Conservation (phyloP, 2,113 vertebrate genomes). For the Otolemur garnettii region DNA sequence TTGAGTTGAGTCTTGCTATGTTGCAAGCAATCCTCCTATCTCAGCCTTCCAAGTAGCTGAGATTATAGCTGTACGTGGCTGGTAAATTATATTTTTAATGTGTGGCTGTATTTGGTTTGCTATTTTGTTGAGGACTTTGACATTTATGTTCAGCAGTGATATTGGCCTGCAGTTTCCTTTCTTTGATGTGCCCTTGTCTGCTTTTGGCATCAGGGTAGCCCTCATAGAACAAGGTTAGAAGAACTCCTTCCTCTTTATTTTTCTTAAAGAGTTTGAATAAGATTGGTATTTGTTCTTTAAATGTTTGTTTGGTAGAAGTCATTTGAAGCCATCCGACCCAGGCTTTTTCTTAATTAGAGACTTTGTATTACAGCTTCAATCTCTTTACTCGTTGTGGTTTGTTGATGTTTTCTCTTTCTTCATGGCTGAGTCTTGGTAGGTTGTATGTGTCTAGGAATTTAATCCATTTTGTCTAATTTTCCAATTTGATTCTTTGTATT, state of each 20-base stretch:
- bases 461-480: background rate
- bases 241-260: background rate
- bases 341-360: background rate
- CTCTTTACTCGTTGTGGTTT: background rate
- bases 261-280: background rate
- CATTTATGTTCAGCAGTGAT: background rate
- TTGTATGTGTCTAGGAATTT: background rate
- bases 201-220: background rate
- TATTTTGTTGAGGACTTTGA: background rate
- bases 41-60: no score
- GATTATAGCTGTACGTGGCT: background rate
- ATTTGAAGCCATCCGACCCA: background rate
- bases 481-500: background rate
- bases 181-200: background rate
- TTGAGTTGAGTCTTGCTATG: no score
- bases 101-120: background rate
- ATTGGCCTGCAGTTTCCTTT: background rate
- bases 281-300: background rate
- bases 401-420: background rate
- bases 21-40: background rate
- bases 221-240: background rate
- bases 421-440: background rate
- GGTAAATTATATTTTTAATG: background rate
- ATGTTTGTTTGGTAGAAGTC: background rate
- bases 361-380: background rate